Conservation (phyloP, 2,113 vertebrate genomes). For the Raja brachyura region DNA sequence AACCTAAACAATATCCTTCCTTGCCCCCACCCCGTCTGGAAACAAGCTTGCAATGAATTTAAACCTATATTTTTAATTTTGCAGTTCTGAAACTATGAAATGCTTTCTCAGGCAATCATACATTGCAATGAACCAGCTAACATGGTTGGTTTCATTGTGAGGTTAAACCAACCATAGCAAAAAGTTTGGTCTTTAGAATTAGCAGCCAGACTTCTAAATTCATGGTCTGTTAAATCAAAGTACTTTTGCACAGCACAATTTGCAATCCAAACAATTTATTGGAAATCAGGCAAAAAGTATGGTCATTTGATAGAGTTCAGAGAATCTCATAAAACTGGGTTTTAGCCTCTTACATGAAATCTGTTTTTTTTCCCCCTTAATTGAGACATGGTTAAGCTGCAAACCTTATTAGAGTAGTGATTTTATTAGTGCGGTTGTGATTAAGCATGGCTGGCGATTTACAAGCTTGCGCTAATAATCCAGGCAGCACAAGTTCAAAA, state of each 20-base stretch:
- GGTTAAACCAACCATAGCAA: not conserved
- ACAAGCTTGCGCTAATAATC: not conserved
- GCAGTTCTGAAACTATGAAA: not conserved
- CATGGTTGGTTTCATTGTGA: not conserved
- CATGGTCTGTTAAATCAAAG: not conserved
- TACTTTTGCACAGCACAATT: not conserved
- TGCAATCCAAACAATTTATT: slow-evolving; percentile 4
- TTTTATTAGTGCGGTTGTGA: not conserved
- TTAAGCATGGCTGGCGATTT: not conserved
- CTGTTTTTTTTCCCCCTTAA: not conserved
- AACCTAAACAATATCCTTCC: no score
- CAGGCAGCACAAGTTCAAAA: not conserved
- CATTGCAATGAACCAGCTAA: not conserved
- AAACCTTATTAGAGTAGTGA: not conserved
- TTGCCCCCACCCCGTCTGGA: no score
- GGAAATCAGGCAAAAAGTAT: slow-evolving; percentile 19
- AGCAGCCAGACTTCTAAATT: not conserved
- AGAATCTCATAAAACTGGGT: not conserved
- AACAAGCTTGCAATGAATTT: no score
- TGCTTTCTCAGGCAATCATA: not conserved
- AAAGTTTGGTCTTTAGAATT: not conserved
- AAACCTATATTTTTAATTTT: not conserved
- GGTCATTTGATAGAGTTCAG: not conserved
- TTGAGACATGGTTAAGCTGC: not conserved
- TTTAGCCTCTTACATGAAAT: not conserved